Evolutionary conservation across 2,888 invertebrate species (phyloP), one percentile per base, ranked within the genome.

Genomic region (Cylloceria caligata): DNA sequence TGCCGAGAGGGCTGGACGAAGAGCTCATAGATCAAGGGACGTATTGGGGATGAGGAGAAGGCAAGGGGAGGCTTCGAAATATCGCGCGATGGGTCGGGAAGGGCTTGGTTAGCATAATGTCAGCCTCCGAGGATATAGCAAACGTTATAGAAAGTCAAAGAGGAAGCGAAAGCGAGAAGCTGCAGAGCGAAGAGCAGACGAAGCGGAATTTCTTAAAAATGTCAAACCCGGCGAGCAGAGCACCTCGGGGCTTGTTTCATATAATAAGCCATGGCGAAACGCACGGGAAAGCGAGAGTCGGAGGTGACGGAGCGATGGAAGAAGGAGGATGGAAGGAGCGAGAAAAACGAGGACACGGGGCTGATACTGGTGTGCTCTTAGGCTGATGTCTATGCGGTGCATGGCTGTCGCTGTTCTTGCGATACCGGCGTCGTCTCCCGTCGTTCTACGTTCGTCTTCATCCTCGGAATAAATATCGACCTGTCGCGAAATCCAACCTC

Each of bases 101-200:
- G 34, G 84, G 75, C 75, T 87, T 90, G 89, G 89, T 91, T 91
- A 90, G 90, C 90, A 91, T 91, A 91, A 91, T 91, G 90, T 88
- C 89, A 89, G 87, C 86, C 84, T 81, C 75, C 69, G 82, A 85
- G 86, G 78, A 85, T 85, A 81, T 34, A 45, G 55, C n/a, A n/a
- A 16, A 45, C 42, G 7, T 2, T 11, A 52, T 57, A 30, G n/a
- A 65, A 19, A 45, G 52, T 27, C 24, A 19, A 52, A 60, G 65
- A 65, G 84, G 84, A 82, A 77, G 80, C 68, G 84, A 85, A 57
- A 42, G 65, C 24, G 47, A 75, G 36, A 60, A 65, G 34, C n/a
- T n/a, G n/a, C 36, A n/a, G 69, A 52, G 64, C 64, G 85, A 83
- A 82, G 68, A 80, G 81, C 82, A 86, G 86, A 84, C 83, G 87